Conservation (phyloP, 2,113 vertebrate species). For the Bucco capensis region DNA sequence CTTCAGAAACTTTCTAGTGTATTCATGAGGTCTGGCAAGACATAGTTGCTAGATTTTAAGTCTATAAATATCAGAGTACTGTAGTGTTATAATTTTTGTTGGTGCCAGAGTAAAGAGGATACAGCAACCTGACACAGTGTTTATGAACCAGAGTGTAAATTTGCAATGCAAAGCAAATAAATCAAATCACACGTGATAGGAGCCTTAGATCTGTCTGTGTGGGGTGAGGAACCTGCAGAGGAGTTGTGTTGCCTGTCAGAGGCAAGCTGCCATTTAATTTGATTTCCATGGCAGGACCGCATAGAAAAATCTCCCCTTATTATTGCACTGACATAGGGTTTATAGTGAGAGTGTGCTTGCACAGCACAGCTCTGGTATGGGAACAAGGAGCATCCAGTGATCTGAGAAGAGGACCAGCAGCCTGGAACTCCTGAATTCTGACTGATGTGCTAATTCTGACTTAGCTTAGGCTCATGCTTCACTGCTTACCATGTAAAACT, state of each 20-base stretch:
- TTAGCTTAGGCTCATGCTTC: not conserved
- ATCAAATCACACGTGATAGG: not conserved
- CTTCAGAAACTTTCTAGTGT: not conserved
- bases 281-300: not conserved
- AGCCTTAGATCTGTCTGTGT: not conserved
- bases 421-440: not conserved
- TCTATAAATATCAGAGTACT: not conserved
- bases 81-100: not conserved
- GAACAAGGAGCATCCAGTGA: not conserved
- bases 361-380: not conserved
- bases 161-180: not conserved
- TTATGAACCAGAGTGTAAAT: not conserved
- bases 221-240: not conserved
- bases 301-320: not conserved
- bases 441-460: not conserved
- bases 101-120: not conserved
- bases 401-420: not conserved
- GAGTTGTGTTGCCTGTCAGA: not conserved
- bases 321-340: not conserved
- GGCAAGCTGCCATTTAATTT: not conserved
- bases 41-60: not conserved
- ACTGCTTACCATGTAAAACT: not conserved
- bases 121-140: not conserved
- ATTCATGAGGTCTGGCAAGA: not conserved
- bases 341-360: not conserved